A percentile compares a stretch with the other conserved stretches of the same genome.
These are phyloP conservation scores for Hylia prasina DNA, from an alignment of 2,113 vertebrate genomes.

Conservation along the genomic window DNA sequence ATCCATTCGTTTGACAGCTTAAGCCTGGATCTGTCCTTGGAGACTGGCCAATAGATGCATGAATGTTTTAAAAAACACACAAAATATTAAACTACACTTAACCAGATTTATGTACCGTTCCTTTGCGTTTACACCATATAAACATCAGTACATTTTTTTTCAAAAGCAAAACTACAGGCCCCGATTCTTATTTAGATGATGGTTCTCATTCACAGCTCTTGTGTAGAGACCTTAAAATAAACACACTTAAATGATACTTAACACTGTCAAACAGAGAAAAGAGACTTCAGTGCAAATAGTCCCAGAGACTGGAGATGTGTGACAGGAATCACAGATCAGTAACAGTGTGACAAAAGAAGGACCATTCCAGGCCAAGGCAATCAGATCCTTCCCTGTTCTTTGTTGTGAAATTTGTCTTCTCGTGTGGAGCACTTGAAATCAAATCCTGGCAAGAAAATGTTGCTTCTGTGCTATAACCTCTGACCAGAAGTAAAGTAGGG, in stretches of 20 bases:
- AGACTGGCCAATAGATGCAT: not conserved
- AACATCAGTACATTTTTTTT: not conserved
- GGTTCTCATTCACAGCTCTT: not conserved
- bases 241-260: conserved; percentile 44
- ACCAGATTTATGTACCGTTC: not conserved
- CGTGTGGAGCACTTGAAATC: not conserved
- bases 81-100: not conserved
- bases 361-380: not conserved
- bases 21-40: not conserved
- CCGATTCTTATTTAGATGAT: not conserved
- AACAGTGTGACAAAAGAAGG: not conserved
- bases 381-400: not conserved
- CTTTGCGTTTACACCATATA: not conserved
- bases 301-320: not conserved
- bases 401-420: not conserved
- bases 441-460: not conserved
- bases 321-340: not conserved
- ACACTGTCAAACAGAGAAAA: conserved; percentile 19
- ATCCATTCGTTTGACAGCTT: conserved; percentile 20
- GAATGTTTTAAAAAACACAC: not conserved
- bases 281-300: not conserved
- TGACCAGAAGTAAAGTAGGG: not conserved
- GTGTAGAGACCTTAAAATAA: not conserved
- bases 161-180: not conserved
- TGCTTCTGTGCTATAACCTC: not conserved